Evolutionary conservation across 2,888 invertebrate genomes (phyloP).

Genomic region (Chouioia cunea): DNA sequence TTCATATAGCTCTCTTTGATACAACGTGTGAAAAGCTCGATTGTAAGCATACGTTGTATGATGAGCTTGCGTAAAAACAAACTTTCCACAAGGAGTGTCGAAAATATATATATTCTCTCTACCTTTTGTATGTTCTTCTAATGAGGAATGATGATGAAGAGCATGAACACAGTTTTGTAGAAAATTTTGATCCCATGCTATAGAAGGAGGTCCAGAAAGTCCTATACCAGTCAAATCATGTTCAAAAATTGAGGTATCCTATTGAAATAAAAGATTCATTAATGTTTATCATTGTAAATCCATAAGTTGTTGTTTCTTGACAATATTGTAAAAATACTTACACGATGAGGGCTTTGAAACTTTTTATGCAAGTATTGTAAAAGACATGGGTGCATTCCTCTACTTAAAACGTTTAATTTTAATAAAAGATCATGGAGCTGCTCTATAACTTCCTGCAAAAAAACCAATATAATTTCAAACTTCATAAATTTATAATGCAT

Average conservation of each 20-base stretch:
- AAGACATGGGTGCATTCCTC: constrained; percentile 61
- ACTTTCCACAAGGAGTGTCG: too few relatives aligned
- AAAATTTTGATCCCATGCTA: constrained; percentile 61
- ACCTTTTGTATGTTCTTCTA: constrained; percentile 65
- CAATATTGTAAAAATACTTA: constrained; percentile 52
- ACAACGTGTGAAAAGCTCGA: too few relatives aligned
- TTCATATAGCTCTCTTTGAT: too few relatives aligned
- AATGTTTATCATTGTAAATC: neutral
- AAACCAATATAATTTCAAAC: neutral
- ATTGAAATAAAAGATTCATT: constrained; percentile 37
- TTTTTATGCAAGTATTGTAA: constrained; percentile 62
- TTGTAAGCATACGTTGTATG: too few relatives aligned
- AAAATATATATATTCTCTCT: constrained; percentile 14
- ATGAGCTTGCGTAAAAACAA: too few relatives aligned
- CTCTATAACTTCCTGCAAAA: constrained; percentile 60
- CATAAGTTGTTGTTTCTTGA: neutral
- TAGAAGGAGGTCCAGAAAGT: constrained; percentile 54
- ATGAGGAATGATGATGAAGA: constrained; percentile 65
- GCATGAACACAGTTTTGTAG: constrained; percentile 62
- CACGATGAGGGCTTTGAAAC: constrained; percentile 58
- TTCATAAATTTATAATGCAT: constrained; percentile 20
- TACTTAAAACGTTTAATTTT: constrained; percentile 57
- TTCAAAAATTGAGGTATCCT: constrained; percentile 64
- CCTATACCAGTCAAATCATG: constrained; percentile 63
- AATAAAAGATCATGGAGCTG: constrained; percentile 58